Percentiles rank a stretch among this genome's conserved stretches.
Conservation (phyloP, 2,888 invertebrate genomes). For the Selenia dentaria region DNA sequence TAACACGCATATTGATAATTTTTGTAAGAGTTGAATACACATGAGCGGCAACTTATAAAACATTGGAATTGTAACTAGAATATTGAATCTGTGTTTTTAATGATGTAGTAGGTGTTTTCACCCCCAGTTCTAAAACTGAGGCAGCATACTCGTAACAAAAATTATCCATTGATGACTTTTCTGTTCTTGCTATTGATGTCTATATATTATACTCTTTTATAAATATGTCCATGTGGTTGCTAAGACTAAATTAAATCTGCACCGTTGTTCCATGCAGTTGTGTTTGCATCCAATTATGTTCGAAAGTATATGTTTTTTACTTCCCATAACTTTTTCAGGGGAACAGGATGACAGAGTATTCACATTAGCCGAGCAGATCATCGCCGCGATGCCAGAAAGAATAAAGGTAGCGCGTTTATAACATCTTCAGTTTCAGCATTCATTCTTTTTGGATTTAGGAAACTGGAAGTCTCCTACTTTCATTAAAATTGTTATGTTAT, state of each 20-base stretch:
- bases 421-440: too few relatives aligned
- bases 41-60: too few relatives aligned
- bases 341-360: slow-evolving; percentile 96
- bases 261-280: background rate
- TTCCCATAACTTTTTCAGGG: slow-evolving; percentile 86
- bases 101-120: too few relatives aligned
- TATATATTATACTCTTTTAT: background rate
- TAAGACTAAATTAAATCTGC: background rate
- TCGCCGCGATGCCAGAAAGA: slow-evolving; percentile 98
- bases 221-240: slow-evolving; percentile 1
- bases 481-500: too few relatives aligned
- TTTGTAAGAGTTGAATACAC: too few relatives aligned
- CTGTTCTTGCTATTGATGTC: background rate
- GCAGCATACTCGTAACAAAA: too few relatives aligned
- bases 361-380: slow-evolving; percentile 98
- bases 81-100: too few relatives aligned
- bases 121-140: too few relatives aligned
- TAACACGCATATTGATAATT: too few relatives aligned
- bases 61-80: too few relatives aligned
- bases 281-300: background rate
- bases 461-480: too few relatives aligned
- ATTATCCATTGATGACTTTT: background rate
- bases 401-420: slow-evolving; percentile 92
- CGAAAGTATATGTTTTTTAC: slow-evolving; percentile 56
- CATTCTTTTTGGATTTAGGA: too few relatives aligned